These are phyloP conservation scores for Pteria penguin DNA, from an alignment of 2,888 invertebrate genomes.

Conservation along the genomic window DNA sequence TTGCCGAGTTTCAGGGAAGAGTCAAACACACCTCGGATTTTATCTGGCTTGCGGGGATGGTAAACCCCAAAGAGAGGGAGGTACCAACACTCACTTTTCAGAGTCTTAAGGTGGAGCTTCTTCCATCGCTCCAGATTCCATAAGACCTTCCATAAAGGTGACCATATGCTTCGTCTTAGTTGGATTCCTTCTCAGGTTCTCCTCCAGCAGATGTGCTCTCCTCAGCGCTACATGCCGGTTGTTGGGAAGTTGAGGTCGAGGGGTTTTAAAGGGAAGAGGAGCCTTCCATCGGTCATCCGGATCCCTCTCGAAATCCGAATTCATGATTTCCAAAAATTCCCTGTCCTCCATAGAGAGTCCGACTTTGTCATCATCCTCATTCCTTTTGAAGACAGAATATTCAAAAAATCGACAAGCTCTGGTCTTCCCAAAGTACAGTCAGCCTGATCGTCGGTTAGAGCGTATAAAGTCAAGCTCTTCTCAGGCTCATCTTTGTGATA, in stretches of 20 bases:
- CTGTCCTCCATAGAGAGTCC: slow-evolving; percentile 15
- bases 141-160: slow-evolving; percentile 6
- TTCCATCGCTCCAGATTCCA: neutral
- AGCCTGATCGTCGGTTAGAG: neutral
- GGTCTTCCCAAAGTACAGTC: neutral
- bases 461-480: neutral
- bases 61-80: neutral
- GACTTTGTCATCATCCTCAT: slow-evolving; percentile 3
- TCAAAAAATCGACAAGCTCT: neutral
- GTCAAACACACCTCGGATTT: slow-evolving; percentile 21
- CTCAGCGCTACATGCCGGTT: neutral
- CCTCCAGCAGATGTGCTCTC: slow-evolving; percentile 4
- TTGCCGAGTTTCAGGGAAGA: neutral
- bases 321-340: slow-evolving; percentile 13
- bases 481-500: neutral
- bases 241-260: slow-evolving; percentile 7
- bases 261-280: slow-evolving; percentile 4
- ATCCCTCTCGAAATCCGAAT: neutral
- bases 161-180: slow-evolving; percentile 1
- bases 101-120: slow-evolving; percentile 6
- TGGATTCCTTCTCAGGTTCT: slow-evolving; percentile 1
- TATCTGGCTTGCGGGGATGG: slow-evolving; percentile 13
- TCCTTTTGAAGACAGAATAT: neutral
- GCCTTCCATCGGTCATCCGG: neutral
- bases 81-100: slow-evolving; percentile 4